phyloP scores from a whole-genome alignment of 1,140 invertebrate genomes.

The Bombus breviceps region DNA sequence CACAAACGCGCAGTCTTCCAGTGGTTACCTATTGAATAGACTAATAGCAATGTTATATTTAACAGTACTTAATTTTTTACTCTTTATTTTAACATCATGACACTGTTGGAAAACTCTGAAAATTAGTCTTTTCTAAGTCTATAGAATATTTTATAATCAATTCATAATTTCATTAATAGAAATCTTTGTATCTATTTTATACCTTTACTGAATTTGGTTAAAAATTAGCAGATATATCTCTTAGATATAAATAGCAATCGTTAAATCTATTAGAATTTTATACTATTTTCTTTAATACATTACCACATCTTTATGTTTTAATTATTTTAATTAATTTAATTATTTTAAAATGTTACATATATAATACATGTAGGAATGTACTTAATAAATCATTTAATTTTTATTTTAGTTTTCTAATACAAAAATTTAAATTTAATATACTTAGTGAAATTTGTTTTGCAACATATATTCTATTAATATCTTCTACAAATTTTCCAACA shows the following conservation, averaged over 20 bases:
- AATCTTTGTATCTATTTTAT: background rate
- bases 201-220: background rate
- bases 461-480: background rate
- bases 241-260: background rate
- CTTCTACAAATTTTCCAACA: constrained; percentile 44
- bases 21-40: constrained; percentile 78
- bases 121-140: constrained; percentile 1
- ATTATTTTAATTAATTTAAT: too few species aligned
- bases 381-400: constrained; percentile 10
- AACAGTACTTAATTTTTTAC: constrained; percentile 68
- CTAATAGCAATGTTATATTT: constrained; percentile 69
- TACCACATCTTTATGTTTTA: background rate
- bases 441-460: background rate
- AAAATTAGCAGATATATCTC: background rate
- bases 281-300: background rate
- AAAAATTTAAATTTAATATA: background rate
- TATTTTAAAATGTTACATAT: background rate
- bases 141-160: background rate
- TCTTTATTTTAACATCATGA: constrained; percentile 59
- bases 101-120: constrained; percentile 62
- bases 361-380: background rate
- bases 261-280: constrained; percentile 1
- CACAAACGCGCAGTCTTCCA: constrained; percentile 80
- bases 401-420: background rate
- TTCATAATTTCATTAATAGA: background rate